Evolutionary conservation across 2,888 invertebrate species (phyloP).

Genomic region (Palloptera scutellata): DNA sequence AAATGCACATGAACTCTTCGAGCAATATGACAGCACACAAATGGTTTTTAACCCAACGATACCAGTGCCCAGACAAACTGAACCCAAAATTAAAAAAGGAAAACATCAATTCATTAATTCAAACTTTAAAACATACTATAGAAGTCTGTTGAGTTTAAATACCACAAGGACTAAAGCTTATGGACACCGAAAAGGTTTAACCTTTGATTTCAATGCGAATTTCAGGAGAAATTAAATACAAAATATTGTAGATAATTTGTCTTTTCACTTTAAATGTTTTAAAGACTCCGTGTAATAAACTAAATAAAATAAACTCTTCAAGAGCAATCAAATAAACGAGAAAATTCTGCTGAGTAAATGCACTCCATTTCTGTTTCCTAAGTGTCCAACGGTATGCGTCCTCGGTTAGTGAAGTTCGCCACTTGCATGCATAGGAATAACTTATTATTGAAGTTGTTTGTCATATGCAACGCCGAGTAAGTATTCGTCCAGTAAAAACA

Average conservation of each 20-base stretch:
- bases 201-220: conserved; percentile 28
- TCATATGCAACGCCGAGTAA: conserved; percentile 41
- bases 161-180: not conserved
- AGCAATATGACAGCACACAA: conserved; percentile 72
- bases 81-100: conserved; percentile 56
- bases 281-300: not conserved
- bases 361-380: not conserved
- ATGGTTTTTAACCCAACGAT: conserved; percentile 80
- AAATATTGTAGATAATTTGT: not conserved
- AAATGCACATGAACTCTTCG: conserved; percentile 71
- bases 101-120: conserved; percentile 45
- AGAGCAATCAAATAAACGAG: not conserved
- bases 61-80: conserved; percentile 69
- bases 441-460: conserved; percentile 29
- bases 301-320: not conserved
- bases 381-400: conserved; percentile 20
- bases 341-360: not conserved
- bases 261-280: not conserved
- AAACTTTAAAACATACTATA: conserved; percentile 51
- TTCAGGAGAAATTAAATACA: not conserved
- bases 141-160: conserved; percentile 38
- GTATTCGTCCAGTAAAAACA: conserved; percentile 42
- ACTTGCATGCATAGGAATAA: conserved; percentile 36
- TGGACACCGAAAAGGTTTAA: not conserved
- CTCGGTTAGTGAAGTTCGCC: conserved; percentile 26